These are phyloP conservation scores for Acheta domesticus DNA, from an alignment of 2,888 invertebrate species.

Conservation along the genomic window DNA sequence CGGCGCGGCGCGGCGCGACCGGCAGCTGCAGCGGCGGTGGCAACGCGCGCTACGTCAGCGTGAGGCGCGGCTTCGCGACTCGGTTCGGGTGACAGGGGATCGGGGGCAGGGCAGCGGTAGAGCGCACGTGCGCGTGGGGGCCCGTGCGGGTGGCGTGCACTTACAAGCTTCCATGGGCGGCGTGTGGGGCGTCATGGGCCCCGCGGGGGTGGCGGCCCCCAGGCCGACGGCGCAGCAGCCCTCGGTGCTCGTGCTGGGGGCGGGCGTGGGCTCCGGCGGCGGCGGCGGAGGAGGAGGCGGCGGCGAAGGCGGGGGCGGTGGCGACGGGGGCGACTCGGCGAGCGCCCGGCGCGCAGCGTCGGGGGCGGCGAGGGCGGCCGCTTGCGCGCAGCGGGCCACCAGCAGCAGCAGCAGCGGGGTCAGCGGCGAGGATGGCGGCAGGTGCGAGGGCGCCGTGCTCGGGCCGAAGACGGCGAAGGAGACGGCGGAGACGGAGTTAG, in stretches of 20 bases:
- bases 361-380: background rate
- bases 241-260: no score
- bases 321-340: background rate
- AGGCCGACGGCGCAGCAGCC: background rate
- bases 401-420: background rate
- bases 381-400: background rate
- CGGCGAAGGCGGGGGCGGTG: background rate
- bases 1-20: background rate
- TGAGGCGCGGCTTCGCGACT: no score
- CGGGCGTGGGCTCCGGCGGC: background rate
- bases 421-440: background rate
- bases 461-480: background rate
- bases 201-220: background rate
- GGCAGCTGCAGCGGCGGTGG: background rate
- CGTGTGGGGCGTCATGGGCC: background rate
- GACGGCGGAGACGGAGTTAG: no score
- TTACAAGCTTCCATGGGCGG: conserved; percentile 1
- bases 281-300: background rate
- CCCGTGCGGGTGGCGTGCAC: background rate
- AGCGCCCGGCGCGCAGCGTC: background rate
- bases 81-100: background rate
- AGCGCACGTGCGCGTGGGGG: background rate
- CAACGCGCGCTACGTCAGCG: background rate
- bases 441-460: background rate
- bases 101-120: background rate